Conservation (phyloP, 2,888 invertebrate species). For the Tetragnatha montana region DNA sequence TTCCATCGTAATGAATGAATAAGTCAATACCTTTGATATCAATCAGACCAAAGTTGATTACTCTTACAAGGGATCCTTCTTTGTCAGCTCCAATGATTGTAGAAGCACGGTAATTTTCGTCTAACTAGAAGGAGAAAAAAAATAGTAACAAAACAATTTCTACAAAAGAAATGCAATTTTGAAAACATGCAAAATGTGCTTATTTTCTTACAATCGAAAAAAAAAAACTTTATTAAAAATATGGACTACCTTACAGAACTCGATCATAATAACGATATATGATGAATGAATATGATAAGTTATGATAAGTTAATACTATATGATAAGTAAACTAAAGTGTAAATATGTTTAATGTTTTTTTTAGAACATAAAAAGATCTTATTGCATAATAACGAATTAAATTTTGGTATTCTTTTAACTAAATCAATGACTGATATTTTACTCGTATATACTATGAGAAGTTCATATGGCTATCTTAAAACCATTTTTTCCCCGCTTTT, state of each 20-base stretch:
- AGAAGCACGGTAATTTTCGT: constrained; percentile 11
- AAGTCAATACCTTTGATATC: constrained; percentile 45
- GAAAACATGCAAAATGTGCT: background rate
- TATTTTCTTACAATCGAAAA: too few species aligned
- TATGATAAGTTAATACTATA: too few species aligned
- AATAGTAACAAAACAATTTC: background rate
- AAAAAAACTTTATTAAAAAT: too few species aligned
- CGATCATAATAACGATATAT: too few species aligned
- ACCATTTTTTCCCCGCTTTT: too few species aligned
- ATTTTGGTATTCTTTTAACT: background rate
- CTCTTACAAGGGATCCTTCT: constrained; percentile 52
- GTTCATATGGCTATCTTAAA: background rate
- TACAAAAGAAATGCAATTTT: background rate
- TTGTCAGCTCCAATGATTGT: constrained; percentile 52
- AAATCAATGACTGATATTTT: background rate
- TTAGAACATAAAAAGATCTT: background rate
- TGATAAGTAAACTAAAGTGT: too few species aligned
- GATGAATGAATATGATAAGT: too few species aligned
- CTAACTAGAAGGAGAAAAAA: constrained; percentile 20
- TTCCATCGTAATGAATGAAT: too few species aligned
- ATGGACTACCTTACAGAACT: too few species aligned
- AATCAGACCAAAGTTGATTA: constrained; percentile 39
- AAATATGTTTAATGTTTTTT: too few species aligned
- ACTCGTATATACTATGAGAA: too few species aligned
- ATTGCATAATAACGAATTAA: background rate